Conservation (phyloP, 2,888 invertebrate genomes). For the Plebejus argus region DNA sequence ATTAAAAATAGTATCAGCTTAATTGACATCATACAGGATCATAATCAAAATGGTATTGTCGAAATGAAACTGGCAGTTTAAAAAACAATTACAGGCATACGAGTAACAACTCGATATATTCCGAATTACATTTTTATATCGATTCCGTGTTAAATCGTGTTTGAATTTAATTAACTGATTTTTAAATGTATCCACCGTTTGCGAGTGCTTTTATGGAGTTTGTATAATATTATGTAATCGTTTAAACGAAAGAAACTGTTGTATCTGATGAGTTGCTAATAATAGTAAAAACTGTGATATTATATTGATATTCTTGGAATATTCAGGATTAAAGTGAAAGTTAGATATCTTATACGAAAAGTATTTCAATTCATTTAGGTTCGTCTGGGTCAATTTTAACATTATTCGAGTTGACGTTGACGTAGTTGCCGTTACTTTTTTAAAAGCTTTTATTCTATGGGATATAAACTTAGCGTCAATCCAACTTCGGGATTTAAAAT, state of each 20-base stretch:
- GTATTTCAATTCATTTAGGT: no score
- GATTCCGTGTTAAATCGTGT: conserved; percentile 16
- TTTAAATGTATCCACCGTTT: not conserved
- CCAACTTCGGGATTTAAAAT: not conserved
- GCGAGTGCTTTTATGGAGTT: conserved; percentile 6
- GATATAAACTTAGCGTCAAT: no score
- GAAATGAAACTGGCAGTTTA: not conserved
- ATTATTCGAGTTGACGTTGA: no score
- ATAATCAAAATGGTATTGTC: conserved; percentile 11
- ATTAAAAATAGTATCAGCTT: not conserved
- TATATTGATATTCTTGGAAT: no score
- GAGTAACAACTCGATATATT: not conserved
- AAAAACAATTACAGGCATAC: conserved; percentile 8
- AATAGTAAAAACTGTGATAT: not conserved
- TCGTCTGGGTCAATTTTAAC: no score
- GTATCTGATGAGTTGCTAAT: not conserved
- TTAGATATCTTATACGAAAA: no score
- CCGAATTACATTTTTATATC: conserved; percentile 19
- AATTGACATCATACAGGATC: not conserved
- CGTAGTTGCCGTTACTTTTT: no score
- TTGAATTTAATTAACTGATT: conserved; percentile 15
- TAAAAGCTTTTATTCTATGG: no score
- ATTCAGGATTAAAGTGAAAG: no score
- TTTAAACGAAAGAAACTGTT: not conserved
- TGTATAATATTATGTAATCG: not conserved